Evolutionary conservation across 2,797 vertebrate genomes (phyloP), one percentile per base, ranked within the genome.

Genomic region (Coilia nasus): DNA sequence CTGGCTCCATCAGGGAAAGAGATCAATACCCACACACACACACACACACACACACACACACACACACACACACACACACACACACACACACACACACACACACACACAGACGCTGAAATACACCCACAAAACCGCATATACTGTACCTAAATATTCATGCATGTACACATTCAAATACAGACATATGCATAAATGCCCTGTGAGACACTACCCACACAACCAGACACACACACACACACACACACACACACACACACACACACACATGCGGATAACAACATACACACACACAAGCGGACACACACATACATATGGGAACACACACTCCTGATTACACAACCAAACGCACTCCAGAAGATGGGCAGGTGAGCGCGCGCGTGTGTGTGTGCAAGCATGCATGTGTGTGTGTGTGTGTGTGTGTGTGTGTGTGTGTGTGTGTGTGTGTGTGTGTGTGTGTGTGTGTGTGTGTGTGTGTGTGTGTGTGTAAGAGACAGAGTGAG

Each of bases 341-440:
- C n/a, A n/a, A n/a, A n/a, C n/a, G n/a, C n/a, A n/a, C n/a, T n/a
- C n/a, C n/a, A n/a, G n/a, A n/a, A n/a, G n/a, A n/a, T n/a, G n/a
- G n/a, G n/a, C n/a, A n/a, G n/a, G n/a, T n/a, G n/a, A n/a, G n/a
- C n/a, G n/a, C n/a, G n/a, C n/a, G n/a, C n/a, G n/a, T n/a, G n/a
- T n/a, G n/a, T n/a, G n/a, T n/a, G n/a, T n/a, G n/a, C n/a, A 41
- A 41, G 35, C 35, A 41, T 5, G 2, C 35, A 2, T 41, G 35
- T 41, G 64, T 71, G 64, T 28, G 7, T 78, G 25, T 78, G 25
- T 28, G 25, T 78, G 75, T 81, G 75, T 35, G 75, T 81, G 78
- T 81, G 78, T 41, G 78, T 81, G 78, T 81, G 78, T 41, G 78
- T 81, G 78, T 81, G 78, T 47, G 35, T n/a, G 41, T 23, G 46